Evolutionary conservation across 2,888 invertebrate species (phyloP), one percentile per base, ranked within the genome.

Genomic region (Leucophenga montana): DNA sequence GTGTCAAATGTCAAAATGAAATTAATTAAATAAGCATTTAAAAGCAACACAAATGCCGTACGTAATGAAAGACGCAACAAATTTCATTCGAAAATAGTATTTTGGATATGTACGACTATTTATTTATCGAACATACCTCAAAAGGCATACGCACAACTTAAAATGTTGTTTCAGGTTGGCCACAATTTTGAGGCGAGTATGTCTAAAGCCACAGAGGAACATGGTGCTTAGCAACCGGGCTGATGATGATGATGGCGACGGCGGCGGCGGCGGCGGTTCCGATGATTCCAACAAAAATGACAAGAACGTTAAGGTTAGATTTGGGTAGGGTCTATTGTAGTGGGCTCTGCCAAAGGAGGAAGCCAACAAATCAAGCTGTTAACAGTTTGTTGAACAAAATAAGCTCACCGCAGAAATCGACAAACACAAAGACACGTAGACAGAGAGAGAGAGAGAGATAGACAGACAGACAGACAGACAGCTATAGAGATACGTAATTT

Each of bases 351-450:
- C 8, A 11, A 8, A 1, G 39, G 22, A 59, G 27, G 22, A 64
- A 64, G 62, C 46, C 20, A 62, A 62, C 61, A 64, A 64, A 64
- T 64, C 62, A 64, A 64, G 62, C 62, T 64, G 62, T 64, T 64
- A 64, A 64, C 62, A 64, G 62, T 64, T 50, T 48, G 46, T 46
- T 13, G 22, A 64, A 64, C 62, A 64, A 64, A 46, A 64, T 64
- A 64, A 64, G 62, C 62, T 64, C 46, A 64, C 62, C 62, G 33
- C 62, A 64, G 62, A 22, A 64, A 64, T 64, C 62, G 62, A 64
- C 62, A 64, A 62, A 62, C 62, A 62, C 20, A 62, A 20, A 61
- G 16, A 61, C 39, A 18, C 61, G 18, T 39, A 39, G 39, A 11
- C 9, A 39, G 39, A 39, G 8, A 39, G 1, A 39, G 8, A 39